Evolutionary conservation across 2,797 vertebrate genomes (phyloP).

Genomic region (Poecile montanus): DNA sequence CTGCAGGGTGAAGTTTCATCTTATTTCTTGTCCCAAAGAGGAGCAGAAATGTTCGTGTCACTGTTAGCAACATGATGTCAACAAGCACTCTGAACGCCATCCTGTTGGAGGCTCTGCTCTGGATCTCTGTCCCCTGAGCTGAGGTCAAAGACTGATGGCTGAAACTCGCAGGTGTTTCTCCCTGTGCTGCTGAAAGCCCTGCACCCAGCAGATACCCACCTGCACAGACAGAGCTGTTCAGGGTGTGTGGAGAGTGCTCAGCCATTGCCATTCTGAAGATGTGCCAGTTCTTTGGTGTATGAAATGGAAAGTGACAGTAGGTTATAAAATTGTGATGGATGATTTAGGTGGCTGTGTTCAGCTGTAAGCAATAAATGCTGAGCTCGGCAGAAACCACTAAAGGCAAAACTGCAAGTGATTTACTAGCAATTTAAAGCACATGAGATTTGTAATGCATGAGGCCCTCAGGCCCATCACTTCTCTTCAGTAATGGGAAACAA

Average conservation of each 20-base stretch:
- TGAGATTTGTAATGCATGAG: conserved; percentile 82
- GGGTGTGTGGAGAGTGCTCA: conserved; percentile 19
- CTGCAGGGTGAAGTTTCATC: not conserved
- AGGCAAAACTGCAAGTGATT: conserved; percentile 80
- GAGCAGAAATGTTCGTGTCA: not conserved
- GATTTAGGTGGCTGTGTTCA: conserved; percentile 78
- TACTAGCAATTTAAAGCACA: conserved; percentile 81
- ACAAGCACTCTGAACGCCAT: not conserved
- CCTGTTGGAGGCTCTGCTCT: not conserved
- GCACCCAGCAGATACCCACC: not conserved
- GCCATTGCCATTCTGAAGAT: conserved; percentile 67
- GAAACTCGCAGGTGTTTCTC: not conserved
- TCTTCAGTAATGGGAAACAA: conserved; percentile 78
- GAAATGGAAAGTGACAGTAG: conserved; percentile 72
- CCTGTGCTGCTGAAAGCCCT: not conserved
- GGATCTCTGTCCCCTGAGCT: not conserved
- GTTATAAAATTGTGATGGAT: conserved; percentile 88
- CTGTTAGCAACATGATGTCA: not conserved
- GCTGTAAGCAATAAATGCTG: conserved; percentile 84
- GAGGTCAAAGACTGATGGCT: not conserved
- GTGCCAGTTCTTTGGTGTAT: conserved; percentile 67
- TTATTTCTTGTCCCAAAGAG: not conserved
- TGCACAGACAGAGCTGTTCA: not conserved
- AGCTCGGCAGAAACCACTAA: conserved; percentile 84
- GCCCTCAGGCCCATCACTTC: conserved; percentile 75